Base-by-base conservation (phyloP, 2,888 invertebrate species). In the Criorhina ranunculi region DNA sequence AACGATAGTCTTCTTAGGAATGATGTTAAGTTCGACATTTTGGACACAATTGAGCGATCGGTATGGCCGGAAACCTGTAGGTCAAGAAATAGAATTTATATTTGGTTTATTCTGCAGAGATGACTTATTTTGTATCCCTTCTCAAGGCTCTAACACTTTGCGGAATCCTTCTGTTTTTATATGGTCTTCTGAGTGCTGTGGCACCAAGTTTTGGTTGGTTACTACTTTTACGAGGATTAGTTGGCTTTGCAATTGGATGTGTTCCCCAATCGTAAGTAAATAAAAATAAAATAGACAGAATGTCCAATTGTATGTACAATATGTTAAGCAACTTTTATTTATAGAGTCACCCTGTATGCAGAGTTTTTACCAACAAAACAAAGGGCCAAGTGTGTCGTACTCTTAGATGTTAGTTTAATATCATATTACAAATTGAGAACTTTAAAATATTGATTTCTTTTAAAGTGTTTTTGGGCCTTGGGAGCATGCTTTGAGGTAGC, bases 11-110 rank as follows among this genome's bases (percentile, higher is more conserved):
- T 98, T 98, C 91, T 93, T 97, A 88, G 98, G 98, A 72, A 99
- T 99, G 98, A 98, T 99, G 98, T 92, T 98, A 35, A 98, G 98
- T 88, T 97, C 98, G 0, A 96, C 98, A 83, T 96, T 98, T 92
- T 99, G 98, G 98, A 98, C 97, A 15, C 97, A 97, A 89, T 93
- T 99, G 67, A 98, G 98, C 92, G 98, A 98, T 91, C 94, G 96
- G 90, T 98, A 97, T 92, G 98, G 98, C 42, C 93, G 98, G 86
- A 97, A 97, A 93, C 95, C 95, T 89, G 96, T 96, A 92, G 93
- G 93, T 92, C 86, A 51, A 46, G 9, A 33, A 11, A 15, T 4
- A 1, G 4, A 19, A 15, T 17, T 8, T 11, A 24, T n/a, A 40
- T 17, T 8, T 29, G 49, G 8, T 15, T 9, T 3, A 8, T 11